Evolutionary conservation across 2,888 invertebrate genomes (phyloP), one percentile per base, ranked within the genome.

Genomic region (Philhelius pedissequus): DNA sequence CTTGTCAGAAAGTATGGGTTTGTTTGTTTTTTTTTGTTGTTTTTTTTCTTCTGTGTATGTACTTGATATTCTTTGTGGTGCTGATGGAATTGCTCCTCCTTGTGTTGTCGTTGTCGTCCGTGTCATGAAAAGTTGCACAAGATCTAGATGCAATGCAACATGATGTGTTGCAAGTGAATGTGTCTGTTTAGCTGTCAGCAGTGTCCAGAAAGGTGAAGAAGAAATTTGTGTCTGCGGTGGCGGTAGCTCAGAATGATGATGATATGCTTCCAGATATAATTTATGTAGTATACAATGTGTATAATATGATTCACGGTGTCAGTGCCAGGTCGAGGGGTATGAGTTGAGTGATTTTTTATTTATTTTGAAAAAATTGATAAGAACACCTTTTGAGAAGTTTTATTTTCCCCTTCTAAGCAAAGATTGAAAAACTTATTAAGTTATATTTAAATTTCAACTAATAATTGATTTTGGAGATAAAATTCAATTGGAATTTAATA

Each of bases 131-230:
- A 45, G 40, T 48, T 82, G 69, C 74, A 56, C 69, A 48, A 64
- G 45, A 64, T 64, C 64, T 48, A 64, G 45, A 78, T 62, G 45
- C 56, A 69, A 64, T 75, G 78, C 64, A 70, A 75, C 56, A 66
- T 78, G 78, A 83, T 83, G 83, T 74, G 78, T 74, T 62, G 48
- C 78, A 69, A 73, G 58, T 56, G 64, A 56, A 64, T 75, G 32
- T 48, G 64, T 64, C 64, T 35, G 64, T 64, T 45, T 9, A 20
- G 32, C 32, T 64, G 45, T 64, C 64, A 64, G 20, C 32, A 64
- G 32, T 62, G 54, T 43, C 30, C 62, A 32, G 40, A 60, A 58
- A 64, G 30, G 35, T 40, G 81, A 69, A n/a, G 56, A 38, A 40
- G 70, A 73, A 66, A 58, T 69, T 48, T 70, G 40, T 75, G 22